Evolutionary conservation across 64 coral and sea anemone genomes (phyloP), one percentile per base, ranked within the genome.

Genomic region (Platygyra sinensis): DNA sequence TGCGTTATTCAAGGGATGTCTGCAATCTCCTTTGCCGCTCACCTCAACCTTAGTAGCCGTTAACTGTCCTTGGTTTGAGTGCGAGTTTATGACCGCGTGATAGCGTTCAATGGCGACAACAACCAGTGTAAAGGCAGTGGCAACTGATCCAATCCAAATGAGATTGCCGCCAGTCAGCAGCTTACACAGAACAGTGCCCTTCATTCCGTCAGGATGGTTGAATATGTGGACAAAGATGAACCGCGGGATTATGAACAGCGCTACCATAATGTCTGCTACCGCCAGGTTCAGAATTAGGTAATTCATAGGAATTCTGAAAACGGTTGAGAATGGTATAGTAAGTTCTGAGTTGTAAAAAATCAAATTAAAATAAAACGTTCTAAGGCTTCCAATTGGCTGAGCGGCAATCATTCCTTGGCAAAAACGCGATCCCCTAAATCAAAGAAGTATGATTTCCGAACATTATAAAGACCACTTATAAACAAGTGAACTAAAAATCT

Each of bases 261-360:
- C 86, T 16, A 88, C 86, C 6, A 76, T 76, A 8, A 88, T 62
- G 52, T 88, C 86, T 60, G 86, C 72, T 12, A 88, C 52, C 0
- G 86, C 86, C 42, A 88, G 51, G 16, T 88, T 88, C 52, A 76
- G 11, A 6, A 88, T 60, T 52, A 88, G 28, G 14, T 75, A 74
- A 30, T 88, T 73, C 52, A 88, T 75, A 22, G 72, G 86, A 55
- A 79, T 29, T n/a, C 76, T 79, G 38, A 57, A n/a, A 55, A 29
- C 3, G 11, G n/a, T 0, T 59, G 6, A 52, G n/a, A 7, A 42
- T 50, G 20, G 3, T 19, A 49, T 1, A 22, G 9, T 24, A 2
- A 50, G 17, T 77, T 52, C 22, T 24, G 19, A n/a, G 33, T 24
- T 7, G 24, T 25, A 8, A 28, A 69, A 25, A 25, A n/a, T 18